Base-by-base conservation (phyloP, 2,113 vertebrate genomes). In the Cololabis saira region DNA sequence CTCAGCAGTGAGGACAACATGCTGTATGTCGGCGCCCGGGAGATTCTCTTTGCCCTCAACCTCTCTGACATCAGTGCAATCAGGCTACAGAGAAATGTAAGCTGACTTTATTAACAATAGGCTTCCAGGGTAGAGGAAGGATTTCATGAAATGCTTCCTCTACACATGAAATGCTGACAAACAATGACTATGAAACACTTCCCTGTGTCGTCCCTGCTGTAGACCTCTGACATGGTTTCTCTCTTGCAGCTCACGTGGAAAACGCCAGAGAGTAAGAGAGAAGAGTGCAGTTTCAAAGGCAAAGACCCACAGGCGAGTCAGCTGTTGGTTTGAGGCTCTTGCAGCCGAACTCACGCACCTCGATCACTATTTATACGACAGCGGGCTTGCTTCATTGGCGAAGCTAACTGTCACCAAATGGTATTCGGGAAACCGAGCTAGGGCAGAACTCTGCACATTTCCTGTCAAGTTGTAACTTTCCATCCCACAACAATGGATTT, bases 201-300 rank as follows among this genome's bases (percentile, higher is more conserved):
- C 40, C 30, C 10, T 52, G 48, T 45, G 41, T 60, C 50, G 53
- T 50, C 21, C 41, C 47, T 4, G 5, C 22, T 63, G 59, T 16
- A 7, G 3, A 30, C 56, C 41, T 63, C 61, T 73, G 17, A 75
- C 22, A 13, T 18, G 43, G 49, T 59, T 42, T 67, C 41, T 66
- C 42, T 64, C 30, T 78, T 80, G 17, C 89, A 98, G 97, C 88
- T 98, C 60, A 91, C 56, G 0, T 99, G 97, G 97, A 84, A 76
- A 7, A 96, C 96, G 0, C 94, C 95, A n/a, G 83, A 94, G 1
- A 93, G 85, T 59, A 95, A 96, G 86, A 96, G 97, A 77, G 90
- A 92, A 1, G 95, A 98, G 80, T 99, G 97, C 45, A 93, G 92
- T 77, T 98, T 98, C 91, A 99, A 99, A 90, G 97, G 97, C 78